Evolutionary conservation across 2,888 invertebrate species (phyloP).

Genomic region (Lissocephala sabroskyi): DNA sequence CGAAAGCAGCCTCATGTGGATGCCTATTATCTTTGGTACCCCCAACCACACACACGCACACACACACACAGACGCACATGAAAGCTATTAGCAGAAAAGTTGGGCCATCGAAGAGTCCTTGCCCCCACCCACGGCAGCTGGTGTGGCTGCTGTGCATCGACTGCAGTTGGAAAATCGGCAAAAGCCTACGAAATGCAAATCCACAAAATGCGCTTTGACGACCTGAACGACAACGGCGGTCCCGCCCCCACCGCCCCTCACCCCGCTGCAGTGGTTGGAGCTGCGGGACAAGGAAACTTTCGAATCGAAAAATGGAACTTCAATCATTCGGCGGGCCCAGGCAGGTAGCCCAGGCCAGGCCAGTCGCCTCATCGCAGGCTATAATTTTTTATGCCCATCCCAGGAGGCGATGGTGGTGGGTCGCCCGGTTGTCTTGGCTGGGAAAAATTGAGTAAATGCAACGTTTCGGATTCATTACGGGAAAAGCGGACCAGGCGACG

Average conservation of each 20-base stretch:
- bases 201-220: constrained; percentile 54
- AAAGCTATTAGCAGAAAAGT: constrained; percentile 43
- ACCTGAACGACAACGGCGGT: constrained; percentile 10
- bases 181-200: constrained; percentile 44
- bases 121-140: constrained; percentile 12
- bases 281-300: too few relatives aligned
- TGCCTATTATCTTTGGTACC: too few relatives aligned
- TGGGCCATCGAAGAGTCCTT: constrained; percentile 39
- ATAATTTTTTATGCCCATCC: background rate
- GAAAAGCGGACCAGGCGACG: constrained; percentile 7
- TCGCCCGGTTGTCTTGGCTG: too few relatives aligned
- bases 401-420: constrained; percentile 33
- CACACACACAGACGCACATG: constrained; percentile 3
- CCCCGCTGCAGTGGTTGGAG: too few relatives aligned
- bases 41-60: background rate
- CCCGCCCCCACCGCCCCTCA: too few relatives aligned
- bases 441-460: constrained; percentile 58
- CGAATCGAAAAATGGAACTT: constrained; percentile 62
- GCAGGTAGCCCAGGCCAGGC: too few relatives aligned
- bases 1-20: too few relatives aligned
- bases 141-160: background rate
- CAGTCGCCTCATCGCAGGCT: too few relatives aligned
- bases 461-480: constrained; percentile 46
- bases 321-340: constrained; percentile 50
- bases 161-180: constrained; percentile 11